These are phyloP conservation scores for Caenorhabditis becei DNA, from an alignment of 2,888 invertebrate species.

Conservation along the genomic window DNA sequence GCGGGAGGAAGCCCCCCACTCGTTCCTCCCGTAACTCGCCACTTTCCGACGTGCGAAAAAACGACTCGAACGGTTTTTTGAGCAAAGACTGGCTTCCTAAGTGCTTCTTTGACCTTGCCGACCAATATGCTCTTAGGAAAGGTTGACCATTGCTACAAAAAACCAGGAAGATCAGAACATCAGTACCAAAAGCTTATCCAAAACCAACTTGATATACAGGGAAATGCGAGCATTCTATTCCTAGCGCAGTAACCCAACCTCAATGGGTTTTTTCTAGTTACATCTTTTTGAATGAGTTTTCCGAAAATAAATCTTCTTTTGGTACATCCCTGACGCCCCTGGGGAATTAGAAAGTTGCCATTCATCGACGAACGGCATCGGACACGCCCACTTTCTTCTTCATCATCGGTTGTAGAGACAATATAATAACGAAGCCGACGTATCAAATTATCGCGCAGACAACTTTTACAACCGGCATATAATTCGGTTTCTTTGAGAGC, in stretches of 20 bases:
- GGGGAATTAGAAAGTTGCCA: slow-evolving; percentile 15
- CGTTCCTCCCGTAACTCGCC: slow-evolving; percentile 33
- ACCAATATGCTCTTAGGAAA: no score
- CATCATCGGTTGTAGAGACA: background rate
- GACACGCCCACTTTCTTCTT: background rate
- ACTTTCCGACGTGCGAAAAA: slow-evolving; percentile 28
- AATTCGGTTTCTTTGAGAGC: background rate
- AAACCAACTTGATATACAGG: no score
- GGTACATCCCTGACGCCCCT: slow-evolving; percentile 15
- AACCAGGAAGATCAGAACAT: no score
- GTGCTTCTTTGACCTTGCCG: background rate
- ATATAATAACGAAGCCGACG: background rate
- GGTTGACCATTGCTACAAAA: no score
- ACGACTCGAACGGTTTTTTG: slow-evolving; percentile 18
- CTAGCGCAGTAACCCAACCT: background rate
- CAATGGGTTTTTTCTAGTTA: slow-evolving; percentile 14
- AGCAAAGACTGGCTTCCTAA: slow-evolving; percentile 31
- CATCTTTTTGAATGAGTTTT: slow-evolving; percentile 20
- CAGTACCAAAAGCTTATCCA: no score
- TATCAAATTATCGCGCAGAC: background rate
- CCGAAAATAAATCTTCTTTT: slow-evolving; percentile 42
- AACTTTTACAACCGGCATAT: background rate
- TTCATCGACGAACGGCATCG: background rate
- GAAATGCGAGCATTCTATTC: background rate
- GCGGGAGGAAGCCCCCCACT: slow-evolving; percentile 21